These are phyloP conservation scores for Sycophila texana DNA, from an alignment of 2,888 invertebrate genomes.

Conservation along the genomic window DNA sequence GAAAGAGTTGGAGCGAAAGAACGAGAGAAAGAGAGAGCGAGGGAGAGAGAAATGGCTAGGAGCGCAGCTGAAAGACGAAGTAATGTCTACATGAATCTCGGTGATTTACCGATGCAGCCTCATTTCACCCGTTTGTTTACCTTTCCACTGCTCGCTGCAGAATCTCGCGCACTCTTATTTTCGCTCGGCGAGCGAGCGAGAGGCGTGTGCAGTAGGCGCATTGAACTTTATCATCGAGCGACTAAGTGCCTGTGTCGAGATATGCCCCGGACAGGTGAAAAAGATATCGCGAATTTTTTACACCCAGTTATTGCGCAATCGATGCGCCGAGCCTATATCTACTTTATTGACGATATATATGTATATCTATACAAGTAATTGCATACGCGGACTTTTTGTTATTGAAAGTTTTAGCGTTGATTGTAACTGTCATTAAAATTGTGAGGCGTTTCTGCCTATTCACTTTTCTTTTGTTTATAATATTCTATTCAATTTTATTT, in stretches of 20 bases:
- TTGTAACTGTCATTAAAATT: too few relatives aligned
- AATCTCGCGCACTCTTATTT: background rate
- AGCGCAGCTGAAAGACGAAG: slow-evolving; percentile 35
- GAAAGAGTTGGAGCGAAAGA: too few relatives aligned
- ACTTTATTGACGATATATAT: too few relatives aligned
- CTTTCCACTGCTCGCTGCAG: background rate
- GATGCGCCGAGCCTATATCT: too few relatives aligned
- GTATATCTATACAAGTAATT: too few relatives aligned
- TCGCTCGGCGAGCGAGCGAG: background rate
- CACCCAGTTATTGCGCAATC: too few relatives aligned
- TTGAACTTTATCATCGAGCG: slow-evolving; percentile 68
- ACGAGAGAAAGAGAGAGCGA: background rate
- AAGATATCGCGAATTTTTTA: background rate
- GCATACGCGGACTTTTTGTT: too few relatives aligned
- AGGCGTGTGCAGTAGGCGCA: slow-evolving; percentile 23
- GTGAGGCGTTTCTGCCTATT: too few relatives aligned
- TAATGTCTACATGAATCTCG: slow-evolving; percentile 43
- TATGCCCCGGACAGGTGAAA: slow-evolving; percentile 56
- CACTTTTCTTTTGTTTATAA: too few relatives aligned
- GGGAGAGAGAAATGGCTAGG: background rate
- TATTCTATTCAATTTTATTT: too few relatives aligned
- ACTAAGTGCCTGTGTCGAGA: slow-evolving; percentile 65
- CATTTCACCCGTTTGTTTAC: slow-evolving; percentile 40
- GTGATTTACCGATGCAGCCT: slow-evolving; percentile 47
- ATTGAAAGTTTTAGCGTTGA: too few relatives aligned